These are phyloP conservation scores for Chlorocebus sabaeus DNA, from an alignment of 2,113 vertebrate species.

Conservation along the genomic window DNA sequence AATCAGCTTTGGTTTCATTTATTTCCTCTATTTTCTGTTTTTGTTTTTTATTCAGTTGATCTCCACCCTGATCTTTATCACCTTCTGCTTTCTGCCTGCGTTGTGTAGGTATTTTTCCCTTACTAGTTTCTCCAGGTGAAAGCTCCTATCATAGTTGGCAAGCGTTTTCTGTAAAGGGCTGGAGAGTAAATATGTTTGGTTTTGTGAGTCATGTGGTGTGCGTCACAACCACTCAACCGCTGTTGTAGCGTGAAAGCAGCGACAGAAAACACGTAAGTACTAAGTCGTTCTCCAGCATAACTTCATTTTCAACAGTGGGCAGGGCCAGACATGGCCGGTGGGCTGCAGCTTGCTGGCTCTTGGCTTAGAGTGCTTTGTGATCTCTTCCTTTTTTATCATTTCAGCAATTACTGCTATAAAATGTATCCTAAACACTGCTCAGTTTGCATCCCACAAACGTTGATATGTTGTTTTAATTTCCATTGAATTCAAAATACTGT, in stretches of 20 bases:
- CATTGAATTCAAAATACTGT: background rate
- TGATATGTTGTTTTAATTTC: background rate
- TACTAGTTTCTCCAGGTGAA: background rate
- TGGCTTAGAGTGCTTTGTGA: background rate
- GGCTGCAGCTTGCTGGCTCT: background rate
- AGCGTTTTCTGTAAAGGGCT: background rate
- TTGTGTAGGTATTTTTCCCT: background rate
- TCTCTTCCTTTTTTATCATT: background rate
- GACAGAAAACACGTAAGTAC: rapidly evolving
- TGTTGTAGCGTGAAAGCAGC: background rate
- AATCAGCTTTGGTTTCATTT: background rate
- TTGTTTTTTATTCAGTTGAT: background rate
- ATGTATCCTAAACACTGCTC: background rate
- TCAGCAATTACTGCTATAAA: background rate
- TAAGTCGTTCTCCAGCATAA: rapidly evolving
- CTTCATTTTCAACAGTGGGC: background rate
- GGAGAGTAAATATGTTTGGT: background rate
- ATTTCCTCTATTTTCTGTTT: background rate
- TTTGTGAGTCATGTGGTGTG: background rate
- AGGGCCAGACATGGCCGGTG: too few relatives aligned
- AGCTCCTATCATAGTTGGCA: background rate
- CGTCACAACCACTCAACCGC: background rate
- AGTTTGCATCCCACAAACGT: background rate
- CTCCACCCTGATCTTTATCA: background rate
- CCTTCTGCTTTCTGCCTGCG: background rate